Evolutionary conservation across 2,113 vertebrate genomes (phyloP).

Genomic region (Crotalus tigris): DNA sequence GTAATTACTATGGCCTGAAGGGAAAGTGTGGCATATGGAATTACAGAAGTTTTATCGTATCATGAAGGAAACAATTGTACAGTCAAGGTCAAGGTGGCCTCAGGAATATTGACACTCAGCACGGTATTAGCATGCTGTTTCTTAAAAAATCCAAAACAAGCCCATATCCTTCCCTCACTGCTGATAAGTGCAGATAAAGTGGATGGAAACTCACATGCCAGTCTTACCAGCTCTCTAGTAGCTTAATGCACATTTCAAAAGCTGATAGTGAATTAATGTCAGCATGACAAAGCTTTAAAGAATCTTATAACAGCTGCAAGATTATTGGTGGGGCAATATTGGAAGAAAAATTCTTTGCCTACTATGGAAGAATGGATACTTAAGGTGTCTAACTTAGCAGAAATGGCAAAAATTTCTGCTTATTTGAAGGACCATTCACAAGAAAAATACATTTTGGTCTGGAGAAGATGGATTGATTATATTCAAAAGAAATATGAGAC

Average conservation of each 20-base stretch:
- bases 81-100: constrained; percentile 16
- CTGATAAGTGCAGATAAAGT: constrained; percentile 50
- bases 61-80: not conserved
- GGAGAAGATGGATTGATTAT: too few species aligned
- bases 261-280: constrained; percentile 60
- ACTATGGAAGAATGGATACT: too few species aligned
- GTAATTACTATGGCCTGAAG: not conserved
- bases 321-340: too few species aligned
- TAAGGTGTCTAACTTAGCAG: too few species aligned
- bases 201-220: constrained; percentile 59
- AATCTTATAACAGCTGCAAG: too few species aligned
- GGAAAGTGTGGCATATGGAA: not conserved
- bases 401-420: too few species aligned
- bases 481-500: too few species aligned
- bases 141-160: constrained; percentile 42
- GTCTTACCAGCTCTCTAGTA: constrained; percentile 29
- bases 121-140: constrained; percentile 34
- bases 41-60: not conserved
- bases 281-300: constrained; percentile 37
- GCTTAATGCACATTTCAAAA: constrained; percentile 35
- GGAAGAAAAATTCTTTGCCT: too few species aligned
- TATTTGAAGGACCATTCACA: too few species aligned
- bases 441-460: too few species aligned
- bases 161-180: not conserved
- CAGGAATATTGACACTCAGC: constrained; percentile 30